Conservation (phyloP, 37 sponge, comb jelly and placozoan species). For the Spongia lamella region DNA sequence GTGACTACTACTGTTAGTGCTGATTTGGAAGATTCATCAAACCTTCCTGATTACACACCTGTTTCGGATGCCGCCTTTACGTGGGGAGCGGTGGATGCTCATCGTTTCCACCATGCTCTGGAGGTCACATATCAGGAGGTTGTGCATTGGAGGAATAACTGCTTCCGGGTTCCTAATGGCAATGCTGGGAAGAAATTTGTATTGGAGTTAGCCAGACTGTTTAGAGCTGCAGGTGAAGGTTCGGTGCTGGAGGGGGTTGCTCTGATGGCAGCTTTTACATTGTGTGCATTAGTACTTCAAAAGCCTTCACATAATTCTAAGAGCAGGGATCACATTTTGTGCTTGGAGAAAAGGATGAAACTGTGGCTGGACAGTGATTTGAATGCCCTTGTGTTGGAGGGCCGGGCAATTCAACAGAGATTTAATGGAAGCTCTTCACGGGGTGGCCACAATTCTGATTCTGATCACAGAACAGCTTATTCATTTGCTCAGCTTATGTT, state of each 20-base stretch:
- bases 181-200: constrained; percentile 4
- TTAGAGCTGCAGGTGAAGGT: neutral
- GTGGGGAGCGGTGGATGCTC: no score
- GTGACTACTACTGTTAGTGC: no score
- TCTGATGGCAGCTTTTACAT: constrained; percentile 1
- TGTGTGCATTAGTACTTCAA: constrained; percentile 4
- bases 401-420: constrained; percentile 8
- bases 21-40: no score
- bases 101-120: no score
- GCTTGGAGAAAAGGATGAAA: constrained; percentile 1
- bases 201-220: neutral
- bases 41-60: no score
- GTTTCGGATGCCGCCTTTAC: no score
- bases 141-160: constrained; percentile 9
- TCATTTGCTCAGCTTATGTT: neutral
- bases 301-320: neutral
- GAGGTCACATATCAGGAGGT: neutral
- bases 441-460: no score
- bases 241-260: constrained; percentile 8
- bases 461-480: no score
- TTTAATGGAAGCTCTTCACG: neutral
- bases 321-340: constrained; percentile 8
- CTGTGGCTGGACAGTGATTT: neutral
- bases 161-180: neutral
- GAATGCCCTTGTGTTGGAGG: neutral